phyloP scores from a whole-genome alignment of 2,113 vertebrate species.

The Clarias batrachus region DNA sequence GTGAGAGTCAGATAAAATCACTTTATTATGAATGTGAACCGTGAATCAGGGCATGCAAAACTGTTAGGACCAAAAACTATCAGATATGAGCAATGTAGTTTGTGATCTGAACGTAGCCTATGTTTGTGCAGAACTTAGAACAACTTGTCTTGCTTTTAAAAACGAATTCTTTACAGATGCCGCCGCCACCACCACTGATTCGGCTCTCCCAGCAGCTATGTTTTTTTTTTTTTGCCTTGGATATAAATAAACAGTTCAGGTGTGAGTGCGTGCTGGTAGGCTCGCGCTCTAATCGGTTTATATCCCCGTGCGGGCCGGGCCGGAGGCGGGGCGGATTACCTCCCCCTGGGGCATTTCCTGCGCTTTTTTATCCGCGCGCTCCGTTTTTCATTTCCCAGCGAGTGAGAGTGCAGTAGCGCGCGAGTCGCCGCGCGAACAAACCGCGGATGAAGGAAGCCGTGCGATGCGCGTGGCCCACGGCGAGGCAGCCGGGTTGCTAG shows the following conservation, averaged over 20 bases:
- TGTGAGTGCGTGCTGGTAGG: neutral
- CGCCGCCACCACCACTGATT: neutral
- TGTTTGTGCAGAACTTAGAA: too few relatives aligned
- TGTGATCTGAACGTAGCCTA: too few relatives aligned
- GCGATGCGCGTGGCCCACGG: neutral
- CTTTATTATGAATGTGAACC: too few relatives aligned
- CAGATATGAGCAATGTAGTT: too few relatives aligned
- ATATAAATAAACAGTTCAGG: neutral
- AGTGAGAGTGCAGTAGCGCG: neutral
- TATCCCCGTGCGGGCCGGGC: slow-evolving; percentile 8
- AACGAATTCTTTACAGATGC: too few relatives aligned
- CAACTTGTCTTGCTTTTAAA: too few relatives aligned
- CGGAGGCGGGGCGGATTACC: slow-evolving; percentile 15
- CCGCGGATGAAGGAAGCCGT: too few relatives aligned
- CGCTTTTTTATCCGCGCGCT: slow-evolving; percentile 10
- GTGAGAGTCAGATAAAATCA: too few relatives aligned
- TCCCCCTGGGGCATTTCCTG: neutral
- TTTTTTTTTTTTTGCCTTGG: neutral
- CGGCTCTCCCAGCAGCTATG: neutral
- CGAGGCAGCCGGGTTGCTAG: neutral
- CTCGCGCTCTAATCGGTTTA: slow-evolving; percentile 8
- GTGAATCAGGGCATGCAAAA: too few relatives aligned
- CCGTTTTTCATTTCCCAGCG: neutral
- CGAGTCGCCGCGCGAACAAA: neutral
- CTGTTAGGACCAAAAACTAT: too few relatives aligned